These are phyloP conservation scores for Cinclus cinclus DNA, from an alignment of 2,113 vertebrate genomes.

Conservation along the genomic window DNA sequence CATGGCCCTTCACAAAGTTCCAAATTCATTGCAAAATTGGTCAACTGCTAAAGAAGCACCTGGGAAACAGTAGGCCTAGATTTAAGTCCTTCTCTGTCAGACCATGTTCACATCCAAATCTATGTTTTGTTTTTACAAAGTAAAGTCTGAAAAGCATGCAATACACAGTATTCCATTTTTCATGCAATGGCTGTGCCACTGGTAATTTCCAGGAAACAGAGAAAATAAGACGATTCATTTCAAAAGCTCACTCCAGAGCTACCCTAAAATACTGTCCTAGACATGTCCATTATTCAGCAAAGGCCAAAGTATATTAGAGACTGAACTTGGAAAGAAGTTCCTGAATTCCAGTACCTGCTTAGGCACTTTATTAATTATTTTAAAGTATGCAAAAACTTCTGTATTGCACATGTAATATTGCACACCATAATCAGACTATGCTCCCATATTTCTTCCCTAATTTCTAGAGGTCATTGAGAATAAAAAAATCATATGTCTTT, in stretches of 20 bases:
- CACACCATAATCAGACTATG: not conserved
- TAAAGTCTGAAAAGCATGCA: not conserved
- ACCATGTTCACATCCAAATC: not conserved
- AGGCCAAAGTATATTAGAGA: not conserved
- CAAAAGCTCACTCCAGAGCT: not conserved
- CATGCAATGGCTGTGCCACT: not conserved
- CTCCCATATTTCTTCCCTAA: not conserved
- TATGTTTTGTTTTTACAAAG: not conserved
- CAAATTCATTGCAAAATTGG: not conserved
- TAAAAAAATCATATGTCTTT: not conserved
- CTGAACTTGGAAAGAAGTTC: not conserved
- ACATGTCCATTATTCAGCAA: not conserved
- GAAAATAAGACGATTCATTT: not conserved
- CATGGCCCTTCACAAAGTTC: not conserved
- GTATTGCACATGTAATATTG: not conserved
- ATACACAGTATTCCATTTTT: not conserved
- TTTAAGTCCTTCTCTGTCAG: not conserved
- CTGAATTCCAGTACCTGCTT: not conserved
- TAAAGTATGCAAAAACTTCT: not conserved
- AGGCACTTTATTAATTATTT: not conserved
- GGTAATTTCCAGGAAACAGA: not conserved
- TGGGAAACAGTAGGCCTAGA: not conserved
- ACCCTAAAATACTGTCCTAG: not conserved
- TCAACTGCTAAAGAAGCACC: not conserved
- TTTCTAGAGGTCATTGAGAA: not conserved